Base-by-base conservation (phyloP, 2,113 vertebrate genomes). In the Otis tarda region DNA sequence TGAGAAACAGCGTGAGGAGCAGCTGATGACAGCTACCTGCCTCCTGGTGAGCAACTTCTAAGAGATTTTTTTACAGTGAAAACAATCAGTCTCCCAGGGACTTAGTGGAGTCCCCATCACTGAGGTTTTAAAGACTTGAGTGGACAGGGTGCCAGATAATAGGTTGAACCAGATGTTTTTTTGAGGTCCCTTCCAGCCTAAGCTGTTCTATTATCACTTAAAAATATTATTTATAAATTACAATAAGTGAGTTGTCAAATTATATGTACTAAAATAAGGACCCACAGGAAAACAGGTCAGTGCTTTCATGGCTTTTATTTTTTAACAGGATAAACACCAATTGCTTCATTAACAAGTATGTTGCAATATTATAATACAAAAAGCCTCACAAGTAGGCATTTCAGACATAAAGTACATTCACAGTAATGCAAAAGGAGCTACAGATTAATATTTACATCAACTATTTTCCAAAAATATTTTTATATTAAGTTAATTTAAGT, bases 141-240 rank as follows among this genome's bases (percentile, higher is more conserved):
- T 59, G 74, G 45, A 43, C 68, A 37, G 37, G 25, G 23, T 69
- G 30, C n/a, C 55, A 55, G 67, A 59, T 43, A 80, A n/a, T 13
- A 47, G 15, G 7, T 45, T 67, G 39, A 47, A 45, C 27, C 21
- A 57, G 68, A 70, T 9, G 19, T 25, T n/a, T 64, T 84, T 76
- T 89, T 0, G 0, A 43, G 28, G 14, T 30, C 10, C 4, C 2
- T 64, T 84, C 39, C 45, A 60, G 27, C 22, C 16, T 84, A 27
- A 33, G 39, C 37, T 80, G 39, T 57, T 47, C 23, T 59, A 27
- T 59, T 59, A 52, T 30, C 37, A 43, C 41, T 43, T 57, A 49
- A 23, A 76, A 63, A 45, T 89, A 35, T n/a, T 50, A 31, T 15
- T 49, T 37, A 57, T 80, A 79, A 90, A 73, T 90, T 60, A 37